Evolutionary conservation across 2,888 invertebrate species (phyloP).

Genomic region (Ormyrus rosae): DNA sequence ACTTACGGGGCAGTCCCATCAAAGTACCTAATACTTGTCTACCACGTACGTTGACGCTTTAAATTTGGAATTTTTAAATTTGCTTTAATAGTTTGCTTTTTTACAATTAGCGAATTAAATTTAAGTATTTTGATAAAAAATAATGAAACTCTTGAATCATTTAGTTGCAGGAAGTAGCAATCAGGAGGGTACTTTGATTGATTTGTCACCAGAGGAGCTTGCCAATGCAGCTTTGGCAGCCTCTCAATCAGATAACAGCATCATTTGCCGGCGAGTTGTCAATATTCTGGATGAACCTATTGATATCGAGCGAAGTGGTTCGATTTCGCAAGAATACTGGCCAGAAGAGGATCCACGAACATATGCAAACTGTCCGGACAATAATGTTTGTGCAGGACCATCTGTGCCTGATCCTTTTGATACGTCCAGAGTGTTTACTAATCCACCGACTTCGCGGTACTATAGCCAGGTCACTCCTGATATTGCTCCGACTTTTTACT

Average conservation of each 20-base stretch:
- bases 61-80: neutral
- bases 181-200: slow-evolving; percentile 85
- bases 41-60: slow-evolving; percentile 66
- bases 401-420: slow-evolving; percentile 82
- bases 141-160: neutral
- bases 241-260: slow-evolving; percentile 56
- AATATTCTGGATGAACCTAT: slow-evolving; percentile 74
- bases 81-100: neutral
- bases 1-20: slow-evolving; percentile 75
- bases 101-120: slow-evolving; percentile 5
- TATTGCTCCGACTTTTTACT: slow-evolving; percentile 45
- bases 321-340: slow-evolving; percentile 62
- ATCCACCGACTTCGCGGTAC: slow-evolving; percentile 71
- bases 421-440: slow-evolving; percentile 77
- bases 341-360: slow-evolving; percentile 67
- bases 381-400: slow-evolving; percentile 49
- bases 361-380: slow-evolving; percentile 71
- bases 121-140: neutral
- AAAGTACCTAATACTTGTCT: slow-evolving; percentile 73
- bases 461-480: slow-evolving; percentile 75
- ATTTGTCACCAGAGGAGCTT: slow-evolving; percentile 81
- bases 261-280: slow-evolving; percentile 67
- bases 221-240: slow-evolving; percentile 63
- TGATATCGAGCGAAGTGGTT: slow-evolving; percentile 60
- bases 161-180: slow-evolving; percentile 66